Conservation (phyloP, 2,113 vertebrate species). For the Petrocephalus microphthalmus region DNA sequence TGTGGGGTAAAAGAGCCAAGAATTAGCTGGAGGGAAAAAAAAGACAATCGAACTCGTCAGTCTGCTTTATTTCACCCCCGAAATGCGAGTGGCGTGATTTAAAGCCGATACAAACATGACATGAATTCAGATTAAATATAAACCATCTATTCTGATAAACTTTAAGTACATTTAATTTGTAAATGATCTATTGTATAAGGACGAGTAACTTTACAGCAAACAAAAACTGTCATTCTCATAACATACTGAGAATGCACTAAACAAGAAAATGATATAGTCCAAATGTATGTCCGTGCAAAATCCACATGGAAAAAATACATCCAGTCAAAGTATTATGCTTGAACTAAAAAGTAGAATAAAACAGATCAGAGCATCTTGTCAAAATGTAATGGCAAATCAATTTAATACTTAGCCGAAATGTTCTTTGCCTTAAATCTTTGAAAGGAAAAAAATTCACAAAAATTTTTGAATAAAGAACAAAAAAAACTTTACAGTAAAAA, state of each 20-base stretch:
- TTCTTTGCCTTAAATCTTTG: neutral
- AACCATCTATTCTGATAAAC: constrained; percentile 13
- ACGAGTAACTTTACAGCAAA: constrained; percentile 7
- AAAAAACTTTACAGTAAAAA: neutral
- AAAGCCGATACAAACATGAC: constrained; percentile 20
- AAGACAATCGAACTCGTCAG: constrained; percentile 19
- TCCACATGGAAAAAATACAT: neutral
- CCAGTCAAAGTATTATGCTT: neutral
- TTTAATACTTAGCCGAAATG: neutral
- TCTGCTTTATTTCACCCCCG: constrained; percentile 23
- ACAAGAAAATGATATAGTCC: neutral
- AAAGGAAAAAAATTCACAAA: constrained; percentile 3
- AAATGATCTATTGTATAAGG: neutral
- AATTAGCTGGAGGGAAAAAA: constrained; percentile 21
- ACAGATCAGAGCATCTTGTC: constrained; percentile 5
- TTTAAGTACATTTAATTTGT: constrained; percentile 3
- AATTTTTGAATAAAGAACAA: neutral
- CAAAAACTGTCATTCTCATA: constrained; percentile 6
- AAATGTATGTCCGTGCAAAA: neutral
- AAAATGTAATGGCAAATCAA: constrained; percentile 9
- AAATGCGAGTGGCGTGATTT: constrained; percentile 7
- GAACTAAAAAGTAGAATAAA: neutral
- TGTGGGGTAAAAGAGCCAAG: neutral
- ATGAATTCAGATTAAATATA: constrained; percentile 3
- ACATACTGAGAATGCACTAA: constrained; percentile 17